A percentile compares a stretch with the other conserved stretches of the same genome.
Conservation (phyloP, 2,797 vertebrate genomes). For the Smutsia temminckii region DNA sequence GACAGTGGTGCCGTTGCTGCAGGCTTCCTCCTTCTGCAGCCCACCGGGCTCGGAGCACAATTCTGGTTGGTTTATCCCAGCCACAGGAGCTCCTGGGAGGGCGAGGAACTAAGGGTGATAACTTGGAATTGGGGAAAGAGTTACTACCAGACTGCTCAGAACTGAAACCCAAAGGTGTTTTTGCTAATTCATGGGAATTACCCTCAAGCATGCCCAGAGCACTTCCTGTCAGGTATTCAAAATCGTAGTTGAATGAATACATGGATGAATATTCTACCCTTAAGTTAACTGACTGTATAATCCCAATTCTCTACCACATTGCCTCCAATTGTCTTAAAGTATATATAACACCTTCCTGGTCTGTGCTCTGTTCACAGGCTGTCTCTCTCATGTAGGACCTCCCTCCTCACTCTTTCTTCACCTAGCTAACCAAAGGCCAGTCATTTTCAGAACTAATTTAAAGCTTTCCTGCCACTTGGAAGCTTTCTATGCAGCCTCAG, state of each 20-base stretch:
- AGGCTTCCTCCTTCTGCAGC: neutral
- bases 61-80: neutral
- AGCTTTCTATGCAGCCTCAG: neutral
- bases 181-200: neutral
- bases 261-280: neutral
- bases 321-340: neutral
- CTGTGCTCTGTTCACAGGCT: neutral
- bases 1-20: neutral
- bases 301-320: neutral
- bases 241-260: neutral
- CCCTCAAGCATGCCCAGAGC: neutral
- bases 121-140: neutral
- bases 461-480: neutral
- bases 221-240: neutral
- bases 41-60: neutral
- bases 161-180: neutral
- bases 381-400: neutral
- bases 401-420: neutral
- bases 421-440: neutral
- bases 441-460: neutral
- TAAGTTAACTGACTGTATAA: neutral
- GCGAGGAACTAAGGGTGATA: neutral
- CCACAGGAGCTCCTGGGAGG: neutral
- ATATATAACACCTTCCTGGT: rapidly evolving
- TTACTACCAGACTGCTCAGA: neutral